Base-by-base conservation (phyloP, 2,888 invertebrate genomes). In the Pelosia muscerda region DNA sequence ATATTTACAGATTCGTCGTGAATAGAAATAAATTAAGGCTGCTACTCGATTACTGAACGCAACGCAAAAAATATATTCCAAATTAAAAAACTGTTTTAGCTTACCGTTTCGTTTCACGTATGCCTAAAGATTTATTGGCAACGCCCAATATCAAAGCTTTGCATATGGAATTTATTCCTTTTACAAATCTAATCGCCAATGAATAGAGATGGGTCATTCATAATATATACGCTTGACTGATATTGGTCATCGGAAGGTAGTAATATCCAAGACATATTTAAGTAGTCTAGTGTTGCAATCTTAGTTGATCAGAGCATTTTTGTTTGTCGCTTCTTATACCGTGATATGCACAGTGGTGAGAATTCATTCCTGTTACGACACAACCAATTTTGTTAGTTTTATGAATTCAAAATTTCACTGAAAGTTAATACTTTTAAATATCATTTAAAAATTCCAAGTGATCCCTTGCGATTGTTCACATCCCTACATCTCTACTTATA, bases 131-230 rank as follows among this genome's bases (percentile, higher is more conserved):
- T 78, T 81, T 78, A 71, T 87, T 87, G 79, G 71, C 75, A 80
- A 84, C 84, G 76, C 85, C 84, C 81, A 82, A 79, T 82, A 77
- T 77, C 77, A 85, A 78, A 80, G 73, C 78, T 86, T 84, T 78
- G 81, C 82, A 84, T 85, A 84, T 78, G 73, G 74, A 78, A 81
- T 83, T 83, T 75, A 77, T 78, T 75, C 69, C 71, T 70, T 78
- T 80, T 73, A 65, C 78, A 72, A 80, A 76, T 85, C 74, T 77
- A 81, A 86, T 86, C 84, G 83, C 73, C 79, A 68, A 73, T 75
- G 28, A 71, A 62, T 81, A 78, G 78, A 62, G 81, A 66, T 78
- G 78, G 62, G 60, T 65, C 63, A 66, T 72, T 72, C 66, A 49
- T n/a, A 13, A 19, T 15, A 15, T 15, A 15, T 4, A 2, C n/a